Evolutionary conservation across 2,797 vertebrate species (phyloP).

Genomic region (Sebastes taczanowskii): DNA sequence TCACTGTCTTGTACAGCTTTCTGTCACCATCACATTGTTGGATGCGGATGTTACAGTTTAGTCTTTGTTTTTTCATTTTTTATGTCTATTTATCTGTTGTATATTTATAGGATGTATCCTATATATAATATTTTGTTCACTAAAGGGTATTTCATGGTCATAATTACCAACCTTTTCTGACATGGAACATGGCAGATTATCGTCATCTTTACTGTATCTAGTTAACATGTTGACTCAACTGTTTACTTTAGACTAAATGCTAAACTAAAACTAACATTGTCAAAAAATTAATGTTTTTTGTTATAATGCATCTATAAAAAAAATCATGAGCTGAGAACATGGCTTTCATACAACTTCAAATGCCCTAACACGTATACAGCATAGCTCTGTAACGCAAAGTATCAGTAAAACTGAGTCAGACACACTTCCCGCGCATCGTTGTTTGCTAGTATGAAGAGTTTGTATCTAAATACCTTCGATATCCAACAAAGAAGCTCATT

Average conservation of each 20-base stretch:
- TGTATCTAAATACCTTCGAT: slow-evolving; percentile 63
- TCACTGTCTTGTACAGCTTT: neutral
- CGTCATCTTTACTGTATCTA: neutral
- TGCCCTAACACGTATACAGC: neutral
- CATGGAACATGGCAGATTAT: neutral
- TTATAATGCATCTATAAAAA: neutral
- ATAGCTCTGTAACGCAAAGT: neutral
- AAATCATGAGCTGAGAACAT: neutral
- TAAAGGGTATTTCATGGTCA: neutral
- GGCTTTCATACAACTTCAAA: neutral
- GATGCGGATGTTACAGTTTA: neutral
- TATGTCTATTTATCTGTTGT: neutral
- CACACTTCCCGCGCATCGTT: neutral
- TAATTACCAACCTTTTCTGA: neutral
- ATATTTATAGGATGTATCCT: neutral
- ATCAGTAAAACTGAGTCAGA: neutral
- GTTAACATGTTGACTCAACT: neutral
- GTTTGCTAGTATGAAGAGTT: slow-evolving; percentile 56
- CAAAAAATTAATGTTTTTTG: neutral
- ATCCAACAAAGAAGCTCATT: slow-evolving; percentile 75
- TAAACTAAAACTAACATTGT: neutral
- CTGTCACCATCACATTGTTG: neutral
- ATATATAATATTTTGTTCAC: neutral
- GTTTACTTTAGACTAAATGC: neutral
- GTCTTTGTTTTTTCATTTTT: neutral